A percentile compares a stretch with the other conserved stretches of the same genome.
Conservation (phyloP, 2,888 invertebrate genomes). For the Drosophila neotestacea region DNA sequence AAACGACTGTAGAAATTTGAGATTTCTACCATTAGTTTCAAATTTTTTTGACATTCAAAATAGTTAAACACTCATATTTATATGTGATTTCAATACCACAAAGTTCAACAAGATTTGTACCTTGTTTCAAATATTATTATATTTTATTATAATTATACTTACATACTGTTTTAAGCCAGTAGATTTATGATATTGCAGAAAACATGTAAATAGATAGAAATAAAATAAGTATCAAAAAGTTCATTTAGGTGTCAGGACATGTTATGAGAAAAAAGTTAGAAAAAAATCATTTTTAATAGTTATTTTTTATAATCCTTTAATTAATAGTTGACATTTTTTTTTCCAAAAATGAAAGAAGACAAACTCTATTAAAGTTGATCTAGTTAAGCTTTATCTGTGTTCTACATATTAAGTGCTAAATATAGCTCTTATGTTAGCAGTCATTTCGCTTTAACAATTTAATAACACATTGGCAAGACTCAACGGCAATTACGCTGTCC, state of each 20-base stretch:
- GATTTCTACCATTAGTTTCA: no score
- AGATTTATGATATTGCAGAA: background rate
- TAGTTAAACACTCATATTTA: no score
- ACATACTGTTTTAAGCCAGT: constrained; percentile 6
- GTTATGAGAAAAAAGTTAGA: no score
- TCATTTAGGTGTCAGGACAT: no score
- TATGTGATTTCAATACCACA: background rate
- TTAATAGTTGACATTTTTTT: no score
- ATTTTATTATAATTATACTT: constrained; percentile 2
- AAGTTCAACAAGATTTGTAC: background rate
- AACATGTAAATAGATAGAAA: constrained; percentile 20
- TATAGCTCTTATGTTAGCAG: constrained; percentile 56
- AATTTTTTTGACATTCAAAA: no score
- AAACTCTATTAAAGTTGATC: constrained; percentile 40
- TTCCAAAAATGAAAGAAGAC: constrained; percentile 16
- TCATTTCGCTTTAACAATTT: constrained; percentile 78
- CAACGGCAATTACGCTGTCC: constrained; percentile 72
- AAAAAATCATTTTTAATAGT: no score
- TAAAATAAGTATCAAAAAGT: background rate
- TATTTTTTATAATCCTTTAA: no score
- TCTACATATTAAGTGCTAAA: constrained; percentile 74
- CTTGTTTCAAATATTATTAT: background rate
- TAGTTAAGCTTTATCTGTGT: constrained; percentile 60
- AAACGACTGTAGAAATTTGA: no score
- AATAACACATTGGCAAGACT: constrained; percentile 66